Evolutionary conservation across 2,888 invertebrate genomes (phyloP).

Genomic region (Ormyrus nitidulus): DNA sequence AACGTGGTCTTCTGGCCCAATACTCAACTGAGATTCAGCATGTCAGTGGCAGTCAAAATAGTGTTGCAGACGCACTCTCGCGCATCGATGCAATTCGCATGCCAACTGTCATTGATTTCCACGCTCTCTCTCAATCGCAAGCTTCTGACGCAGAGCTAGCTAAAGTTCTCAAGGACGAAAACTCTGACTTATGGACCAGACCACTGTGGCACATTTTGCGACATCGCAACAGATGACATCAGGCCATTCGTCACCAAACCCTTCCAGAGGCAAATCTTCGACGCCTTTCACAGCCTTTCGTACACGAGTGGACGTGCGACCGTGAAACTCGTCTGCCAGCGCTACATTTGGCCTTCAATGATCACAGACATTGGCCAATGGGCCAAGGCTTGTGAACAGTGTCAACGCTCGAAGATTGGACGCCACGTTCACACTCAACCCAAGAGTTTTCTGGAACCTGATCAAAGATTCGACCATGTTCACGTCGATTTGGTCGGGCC

Average conservation of each 20-base stretch:
- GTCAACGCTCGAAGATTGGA: neutral
- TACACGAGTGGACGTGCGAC: neutral
- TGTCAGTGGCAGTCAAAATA: constrained; percentile 22
- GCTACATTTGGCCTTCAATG: neutral
- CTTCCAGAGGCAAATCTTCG: neutral
- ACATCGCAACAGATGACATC: neutral
- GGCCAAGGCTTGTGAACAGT: neutral
- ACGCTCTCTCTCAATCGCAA: neutral
- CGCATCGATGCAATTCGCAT: constrained; percentile 9
- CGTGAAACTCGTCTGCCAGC: neutral
- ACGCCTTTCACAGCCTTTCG: neutral
- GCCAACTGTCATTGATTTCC: neutral
- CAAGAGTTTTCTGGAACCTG: neutral
- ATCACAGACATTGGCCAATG: neutral
- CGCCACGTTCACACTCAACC: neutral
- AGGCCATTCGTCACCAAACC: neutral
- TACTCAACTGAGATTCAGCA: constrained; percentile 34
- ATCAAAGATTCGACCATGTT: neutral
- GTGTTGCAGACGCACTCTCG: constrained; percentile 32
- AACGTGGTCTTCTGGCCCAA: constrained; percentile 28
- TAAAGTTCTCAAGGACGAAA: neutral
- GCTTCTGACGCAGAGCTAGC: neutral
- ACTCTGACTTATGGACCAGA: neutral
- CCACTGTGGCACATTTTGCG: neutral
- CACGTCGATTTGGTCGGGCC: neutral